Evolutionary conservation across 2,113 vertebrate genomes (phyloP).

Genomic region (Cyprinodon brontotheroides): DNA sequence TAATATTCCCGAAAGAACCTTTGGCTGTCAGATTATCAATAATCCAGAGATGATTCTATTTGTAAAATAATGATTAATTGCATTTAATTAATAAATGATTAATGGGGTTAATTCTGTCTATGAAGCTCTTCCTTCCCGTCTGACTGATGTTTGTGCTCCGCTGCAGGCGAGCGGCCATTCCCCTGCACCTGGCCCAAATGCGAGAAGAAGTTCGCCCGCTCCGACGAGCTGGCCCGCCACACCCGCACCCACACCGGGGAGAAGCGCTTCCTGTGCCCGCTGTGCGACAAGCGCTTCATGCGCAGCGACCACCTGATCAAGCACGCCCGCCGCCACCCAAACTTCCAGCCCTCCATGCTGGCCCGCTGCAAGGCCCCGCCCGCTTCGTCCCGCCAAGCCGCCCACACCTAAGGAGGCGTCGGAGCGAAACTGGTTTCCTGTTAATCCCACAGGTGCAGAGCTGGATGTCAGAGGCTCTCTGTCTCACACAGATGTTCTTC

Average conservation of each 20-base stretch:
- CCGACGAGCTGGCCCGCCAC: slow-evolving; percentile 82
- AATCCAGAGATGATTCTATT: too few relatives aligned
- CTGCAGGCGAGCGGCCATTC: slow-evolving; percentile 80
- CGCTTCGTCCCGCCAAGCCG: slow-evolving; percentile 14
- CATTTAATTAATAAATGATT: too few relatives aligned
- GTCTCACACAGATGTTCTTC: slow-evolving; percentile 29
- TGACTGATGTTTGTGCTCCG: background rate
- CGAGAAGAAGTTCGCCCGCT: slow-evolving; percentile 84
- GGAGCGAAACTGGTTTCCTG: slow-evolving; percentile 10
- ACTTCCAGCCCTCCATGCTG: slow-evolving; percentile 81
- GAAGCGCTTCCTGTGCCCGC: slow-evolving; percentile 81
- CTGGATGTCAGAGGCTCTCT: slow-evolving; percentile 29
- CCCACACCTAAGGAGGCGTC: background rate
- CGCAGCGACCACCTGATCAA: slow-evolving; percentile 85
- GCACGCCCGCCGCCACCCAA: slow-evolving; percentile 81
- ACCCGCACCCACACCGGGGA: slow-evolving; percentile 83
- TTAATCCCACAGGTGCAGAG: slow-evolving; percentile 26
- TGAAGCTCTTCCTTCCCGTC: too few relatives aligned
- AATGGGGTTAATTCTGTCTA: too few relatives aligned
- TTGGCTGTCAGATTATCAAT: too few relatives aligned
- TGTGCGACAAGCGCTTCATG: slow-evolving; percentile 84
- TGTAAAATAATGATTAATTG: too few relatives aligned
- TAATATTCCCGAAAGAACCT: too few relatives aligned
- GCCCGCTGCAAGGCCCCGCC: slow-evolving; percentile 64
- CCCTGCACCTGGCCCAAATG: slow-evolving; percentile 81